Conservation (phyloP, 2,113 vertebrate genomes). For the Pandion haliaetus region DNA sequence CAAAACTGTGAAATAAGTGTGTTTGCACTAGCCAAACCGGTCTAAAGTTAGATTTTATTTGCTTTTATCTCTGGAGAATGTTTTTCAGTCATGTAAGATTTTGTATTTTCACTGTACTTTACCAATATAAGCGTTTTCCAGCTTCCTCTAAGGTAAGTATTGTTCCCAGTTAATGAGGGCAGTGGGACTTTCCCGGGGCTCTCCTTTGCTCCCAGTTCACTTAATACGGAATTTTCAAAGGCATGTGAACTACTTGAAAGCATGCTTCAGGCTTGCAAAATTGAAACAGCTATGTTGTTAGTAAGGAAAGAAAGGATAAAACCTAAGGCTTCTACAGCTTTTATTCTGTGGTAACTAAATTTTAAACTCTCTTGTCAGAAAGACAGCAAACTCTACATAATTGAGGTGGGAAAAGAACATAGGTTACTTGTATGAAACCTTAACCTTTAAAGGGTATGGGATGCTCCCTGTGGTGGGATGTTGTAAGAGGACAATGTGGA, state of each 20-base stretch:
- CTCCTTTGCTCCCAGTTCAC: not conserved
- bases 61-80: not conserved
- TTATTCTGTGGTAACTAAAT: not conserved
- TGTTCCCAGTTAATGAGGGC: not conserved
- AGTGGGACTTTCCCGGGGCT: not conserved
- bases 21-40: not conserved
- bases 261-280: not conserved
- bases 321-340: not conserved
- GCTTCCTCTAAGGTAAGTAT: not conserved
- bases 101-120: not conserved
- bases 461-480: not conserved
- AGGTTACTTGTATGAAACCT: not conserved
- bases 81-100: not conserved
- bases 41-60: not conserved
- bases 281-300: not conserved
- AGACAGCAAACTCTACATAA: not conserved
- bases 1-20: not conserved
- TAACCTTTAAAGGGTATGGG: not conserved
- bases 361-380: not conserved
- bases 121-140: not conserved
- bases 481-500: not conserved
- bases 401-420: not conserved
- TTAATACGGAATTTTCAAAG: not conserved
- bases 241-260: not conserved
- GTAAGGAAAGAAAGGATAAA: not conserved